Evolutionary conservation across 2,888 invertebrate genomes (phyloP), one percentile per base, ranked within the genome.

Genomic region (Hymenopus coronatus): DNA sequence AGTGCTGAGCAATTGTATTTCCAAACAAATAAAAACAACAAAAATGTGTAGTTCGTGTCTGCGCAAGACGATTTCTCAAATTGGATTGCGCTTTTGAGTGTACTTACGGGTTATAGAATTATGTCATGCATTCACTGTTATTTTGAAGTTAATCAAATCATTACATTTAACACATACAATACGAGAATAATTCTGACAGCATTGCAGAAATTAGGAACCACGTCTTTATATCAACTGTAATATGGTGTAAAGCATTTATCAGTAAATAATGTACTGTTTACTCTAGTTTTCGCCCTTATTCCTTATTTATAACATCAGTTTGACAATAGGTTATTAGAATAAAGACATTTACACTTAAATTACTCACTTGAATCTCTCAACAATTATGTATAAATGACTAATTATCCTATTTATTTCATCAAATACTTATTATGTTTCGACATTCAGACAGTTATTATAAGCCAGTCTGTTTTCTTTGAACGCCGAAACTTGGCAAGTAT

Each of bases 401-500:
- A 20, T 86, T 9, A 40, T 12, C 40, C 84, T 84, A 25, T 12
- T 4, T 84, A 40, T 89, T 15, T 83, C 15, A 85, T 84, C 87
- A 89, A 89, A 89, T 89, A 89, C 89, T 86, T 87, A 14, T 89
- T 89, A 89, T 89, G 89, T 89, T 89, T 89, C 70, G 83, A 89
- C 54, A 89, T 89, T 89, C 89, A n/a, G 20, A 28, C 2, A n/a
- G 40, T 84, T 88, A 83, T 46, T 28, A n/a, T 30, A 83, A 70
- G 28, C 40, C 81, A 88, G 88, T 84, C n/a, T 70, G 30, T 14
- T 54, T 84, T 15, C 25, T 28, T 8, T 28, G 88, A 89, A 89
- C 89, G 86, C 88, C 88, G 84, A 89, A 89, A 89, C 89, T 40
- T 89, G 88, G 28, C 40, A 88, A 87, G 88, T 89, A 87, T 89